Base-by-base conservation (phyloP, 2,888 invertebrate species). In the Conchocele bisecta region DNA sequence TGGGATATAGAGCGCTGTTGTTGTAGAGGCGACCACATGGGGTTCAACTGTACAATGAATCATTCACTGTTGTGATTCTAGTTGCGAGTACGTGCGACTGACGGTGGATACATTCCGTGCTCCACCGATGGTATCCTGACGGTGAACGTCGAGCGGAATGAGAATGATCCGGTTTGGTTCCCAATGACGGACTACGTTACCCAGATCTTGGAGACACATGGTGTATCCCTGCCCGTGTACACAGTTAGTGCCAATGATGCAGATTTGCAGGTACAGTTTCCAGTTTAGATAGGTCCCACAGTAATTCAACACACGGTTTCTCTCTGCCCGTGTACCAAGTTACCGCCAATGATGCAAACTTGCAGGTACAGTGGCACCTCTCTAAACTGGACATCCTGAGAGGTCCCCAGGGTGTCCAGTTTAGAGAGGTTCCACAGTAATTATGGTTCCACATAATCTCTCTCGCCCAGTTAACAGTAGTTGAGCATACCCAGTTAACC, bases 81-180 rank as follows among this genome's bases (percentile, higher is more conserved):
- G 87, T 56, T 89, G 35, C 73, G 88, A 48, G 75, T 89, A 0
- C 54, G 80, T 13, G 88, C 85, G 0, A 57, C 63, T 15, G 87
- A 86, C 68, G 85, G 83, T 15, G 86, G 87, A 11, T 76, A 73
- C 22, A 83, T 83, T 3, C 76, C 85, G 2, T 82, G 83, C 51
- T 61, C 73, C 9, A 70, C 61, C 6, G 77, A 79, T 42, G 57
- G 58, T 3, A 79, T 84, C 15, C 69, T 86, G 46, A 79, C 76
- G 0, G 81, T 89, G 6, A 71, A 59, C 17, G 86, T 89, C 7
- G 37, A 65, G 5, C 74, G 89, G n/a, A 88, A 88, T 63, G 80
- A 88, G 53, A 74, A 75, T 48, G 33, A 76, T 13, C 86, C 86
- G 15, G 58, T 63, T 9, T 86, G 75, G 72, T 35, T 54, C n/a